Conservation (phyloP, 2,888 invertebrate genomes). For the Opisthograptis luteolata region DNA sequence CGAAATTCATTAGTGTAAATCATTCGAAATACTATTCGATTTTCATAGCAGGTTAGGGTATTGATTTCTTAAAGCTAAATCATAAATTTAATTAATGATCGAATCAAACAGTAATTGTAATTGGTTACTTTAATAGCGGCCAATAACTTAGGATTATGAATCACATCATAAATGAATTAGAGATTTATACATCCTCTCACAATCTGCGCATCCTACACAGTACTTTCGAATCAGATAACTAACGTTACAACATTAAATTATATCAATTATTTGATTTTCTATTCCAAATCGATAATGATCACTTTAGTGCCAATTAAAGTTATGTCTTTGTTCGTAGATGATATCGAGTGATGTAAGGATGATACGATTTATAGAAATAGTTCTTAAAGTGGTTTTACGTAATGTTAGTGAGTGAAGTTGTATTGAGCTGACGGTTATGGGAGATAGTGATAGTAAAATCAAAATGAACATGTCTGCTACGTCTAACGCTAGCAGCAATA, state of each 20-base stretch:
- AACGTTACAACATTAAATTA: conserved; percentile 6
- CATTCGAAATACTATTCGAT: neutral
- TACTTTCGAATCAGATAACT: conserved; percentile 31
- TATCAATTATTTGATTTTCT: conserved; percentile 24
- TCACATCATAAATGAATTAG: conserved; percentile 3
- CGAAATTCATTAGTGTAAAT: neutral
- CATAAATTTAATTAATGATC: neutral
- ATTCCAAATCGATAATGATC: conserved; percentile 36
- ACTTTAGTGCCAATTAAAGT: conserved; percentile 27
- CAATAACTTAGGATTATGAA: conserved; percentile 12
- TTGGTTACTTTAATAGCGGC: conserved; percentile 5
- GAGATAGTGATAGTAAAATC: conserved; percentile 39
- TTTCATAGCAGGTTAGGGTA: neutral
- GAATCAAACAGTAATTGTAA: conserved; percentile 6
- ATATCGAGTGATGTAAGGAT: conserved; percentile 22
- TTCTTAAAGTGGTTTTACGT: conserved; percentile 36
- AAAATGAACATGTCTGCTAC: conserved; percentile 68
- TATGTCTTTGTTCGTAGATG: conserved; percentile 34
- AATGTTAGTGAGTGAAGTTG: conserved; percentile 38
- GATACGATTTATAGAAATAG: conserved; percentile 14
- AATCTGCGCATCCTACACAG: conserved; percentile 22
- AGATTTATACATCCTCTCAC: conserved; percentile 11
- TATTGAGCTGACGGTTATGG: conserved; percentile 43
- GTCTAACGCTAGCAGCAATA: conserved; percentile 55
- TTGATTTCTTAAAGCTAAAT: neutral